Percentiles rank a stretch among this genome's conserved stretches.
Evolutionary conservation across 2,888 invertebrate genomes (phyloP).

Genomic region (Latrodectus elegans): DNA sequence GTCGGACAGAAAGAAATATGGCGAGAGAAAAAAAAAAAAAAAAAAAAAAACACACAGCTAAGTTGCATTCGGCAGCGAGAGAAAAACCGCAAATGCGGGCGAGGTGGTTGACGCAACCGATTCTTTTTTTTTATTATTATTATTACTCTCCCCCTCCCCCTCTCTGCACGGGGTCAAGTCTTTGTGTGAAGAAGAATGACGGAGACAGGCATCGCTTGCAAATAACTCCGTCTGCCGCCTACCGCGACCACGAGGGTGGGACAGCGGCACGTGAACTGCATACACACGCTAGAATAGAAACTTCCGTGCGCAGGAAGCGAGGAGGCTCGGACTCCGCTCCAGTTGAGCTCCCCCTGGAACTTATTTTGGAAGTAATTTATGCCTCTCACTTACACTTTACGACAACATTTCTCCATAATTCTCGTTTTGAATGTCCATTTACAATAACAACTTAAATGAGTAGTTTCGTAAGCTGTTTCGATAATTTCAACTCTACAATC

Average conservation of each 20-base stretch:
- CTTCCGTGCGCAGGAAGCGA: neutral
- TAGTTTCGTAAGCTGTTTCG: no score
- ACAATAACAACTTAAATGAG: no score
- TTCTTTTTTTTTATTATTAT: neutral
- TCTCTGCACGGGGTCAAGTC: conserved; percentile 5
- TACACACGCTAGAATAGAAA: conserved; percentile 8
- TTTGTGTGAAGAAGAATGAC: conserved; percentile 3
- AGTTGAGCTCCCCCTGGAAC: no score
- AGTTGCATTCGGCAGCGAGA: no score
- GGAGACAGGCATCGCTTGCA: conserved; percentile 5
- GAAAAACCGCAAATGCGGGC: neutral
- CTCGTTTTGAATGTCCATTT: no score
- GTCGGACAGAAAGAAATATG: no score
- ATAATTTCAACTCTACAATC: no score
- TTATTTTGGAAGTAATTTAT: no score
- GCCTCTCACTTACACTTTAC: no score
- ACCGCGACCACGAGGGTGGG: conserved; percentile 45
- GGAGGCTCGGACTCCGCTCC: neutral
- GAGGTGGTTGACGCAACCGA: neutral
- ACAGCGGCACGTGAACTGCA: conserved; percentile 56
- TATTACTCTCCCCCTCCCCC: neutral
- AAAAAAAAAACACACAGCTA: no score
- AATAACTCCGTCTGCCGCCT: conserved; percentile 23
- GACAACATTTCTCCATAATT: no score
- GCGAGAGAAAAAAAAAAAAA: no score